These are phyloP conservation scores for Isaurus tuberculatus DNA, from an alignment of 92 coral and sea anemone species.

Conservation along the genomic window DNA sequence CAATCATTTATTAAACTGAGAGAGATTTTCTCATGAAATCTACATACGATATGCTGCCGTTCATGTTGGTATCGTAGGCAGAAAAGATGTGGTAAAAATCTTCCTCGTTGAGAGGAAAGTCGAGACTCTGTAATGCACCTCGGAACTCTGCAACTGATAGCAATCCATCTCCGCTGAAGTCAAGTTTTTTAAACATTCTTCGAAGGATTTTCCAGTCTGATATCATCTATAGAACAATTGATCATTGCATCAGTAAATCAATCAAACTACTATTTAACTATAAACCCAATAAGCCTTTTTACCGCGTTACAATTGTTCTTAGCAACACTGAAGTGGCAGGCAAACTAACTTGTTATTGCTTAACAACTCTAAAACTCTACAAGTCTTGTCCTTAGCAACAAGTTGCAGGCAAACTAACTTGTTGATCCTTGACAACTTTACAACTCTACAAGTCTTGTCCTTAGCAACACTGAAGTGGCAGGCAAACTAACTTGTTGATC, in stretches of 20 bases:
- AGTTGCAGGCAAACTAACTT: too few relatives aligned
- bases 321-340: too few relatives aligned
- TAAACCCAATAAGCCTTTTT: neutral
- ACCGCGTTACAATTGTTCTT: neutral
- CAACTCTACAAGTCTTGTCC: too few relatives aligned
- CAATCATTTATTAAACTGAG: neutral
- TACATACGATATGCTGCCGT: conserved; percentile 79
- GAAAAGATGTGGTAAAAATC: conserved; percentile 88
- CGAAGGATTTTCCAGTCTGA: conserved; percentile 82
- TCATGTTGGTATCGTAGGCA: conserved; percentile 79
- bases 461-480: too few relatives aligned
- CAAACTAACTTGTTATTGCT: too few relatives aligned
- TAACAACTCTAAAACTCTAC: too few relatives aligned
- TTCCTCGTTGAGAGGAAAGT: conserved; percentile 73
- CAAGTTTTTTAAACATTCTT: conserved; percentile 72
- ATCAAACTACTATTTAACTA: neutral
- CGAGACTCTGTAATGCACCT: conserved; percentile 60
- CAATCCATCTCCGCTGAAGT: conserved; percentile 74
- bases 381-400: too few relatives aligned
- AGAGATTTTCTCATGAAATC: conserved; percentile 73
- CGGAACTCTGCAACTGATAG: conserved; percentile 78
- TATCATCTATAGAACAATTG: conserved; percentile 62
- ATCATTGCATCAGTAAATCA: neutral
- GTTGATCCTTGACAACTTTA: too few relatives aligned
- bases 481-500: too few relatives aligned